Conservation (phyloP, 2,113 vertebrate genomes). For the Piaya cayana region DNA sequence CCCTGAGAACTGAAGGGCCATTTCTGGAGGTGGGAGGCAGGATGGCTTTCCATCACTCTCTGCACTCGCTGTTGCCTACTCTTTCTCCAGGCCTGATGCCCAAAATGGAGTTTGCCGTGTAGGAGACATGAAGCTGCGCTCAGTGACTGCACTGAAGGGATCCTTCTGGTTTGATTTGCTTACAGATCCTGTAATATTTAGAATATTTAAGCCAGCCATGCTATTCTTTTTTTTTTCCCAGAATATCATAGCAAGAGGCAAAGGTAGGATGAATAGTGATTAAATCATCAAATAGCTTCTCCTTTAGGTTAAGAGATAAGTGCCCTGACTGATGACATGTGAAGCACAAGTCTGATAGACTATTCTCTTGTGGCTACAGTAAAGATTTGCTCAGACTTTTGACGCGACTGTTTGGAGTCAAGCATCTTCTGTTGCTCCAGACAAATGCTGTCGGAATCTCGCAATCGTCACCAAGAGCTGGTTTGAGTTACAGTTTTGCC, state of each 20-base stretch:
- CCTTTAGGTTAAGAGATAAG: neutral
- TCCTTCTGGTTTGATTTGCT: conserved; percentile 34
- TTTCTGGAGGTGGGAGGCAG: neutral
- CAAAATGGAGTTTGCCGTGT: conserved; percentile 16
- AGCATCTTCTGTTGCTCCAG: neutral
- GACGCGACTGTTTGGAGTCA: neutral
- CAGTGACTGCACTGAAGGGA: conserved; percentile 7
- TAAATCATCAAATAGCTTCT: conserved; percentile 10
- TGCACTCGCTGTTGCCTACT: neutral
- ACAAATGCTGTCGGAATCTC: neutral
- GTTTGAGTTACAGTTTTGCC: neutral
- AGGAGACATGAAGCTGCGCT: neutral
- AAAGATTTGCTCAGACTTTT: conserved; percentile 49
- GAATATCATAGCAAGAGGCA: conserved; percentile 2
- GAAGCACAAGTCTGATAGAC: neutral
- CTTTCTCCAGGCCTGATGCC: neutral
- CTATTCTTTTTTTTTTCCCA: neutral
- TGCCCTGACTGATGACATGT: neutral
- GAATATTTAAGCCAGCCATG: neutral
- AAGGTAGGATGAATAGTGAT: conserved; percentile 28
- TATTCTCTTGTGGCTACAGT: neutral
- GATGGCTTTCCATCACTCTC: neutral
- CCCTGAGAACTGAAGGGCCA: conserved; percentile 29
- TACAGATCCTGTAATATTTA: conserved; percentile 13
- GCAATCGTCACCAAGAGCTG: neutral